phyloP scores from a whole-genome alignment of 2,113 vertebrate genomes.

The Mirza zaza region DNA sequence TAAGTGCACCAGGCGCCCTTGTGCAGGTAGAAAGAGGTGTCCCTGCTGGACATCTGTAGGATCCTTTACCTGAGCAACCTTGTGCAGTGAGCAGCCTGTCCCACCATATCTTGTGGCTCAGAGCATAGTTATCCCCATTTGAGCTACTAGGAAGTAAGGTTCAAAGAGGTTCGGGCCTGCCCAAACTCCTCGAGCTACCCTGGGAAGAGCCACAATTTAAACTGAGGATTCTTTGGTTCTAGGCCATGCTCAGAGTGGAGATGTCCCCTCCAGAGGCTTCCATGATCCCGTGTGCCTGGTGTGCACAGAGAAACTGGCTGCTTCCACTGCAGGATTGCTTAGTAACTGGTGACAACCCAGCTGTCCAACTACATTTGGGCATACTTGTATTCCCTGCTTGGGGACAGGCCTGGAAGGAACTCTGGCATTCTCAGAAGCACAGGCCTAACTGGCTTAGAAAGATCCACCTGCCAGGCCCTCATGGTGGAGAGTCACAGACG shows the following conservation, averaged over 20 bases:
- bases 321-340: not conserved
- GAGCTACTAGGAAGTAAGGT: not conserved
- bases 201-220: not conserved
- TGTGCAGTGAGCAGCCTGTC: not conserved
- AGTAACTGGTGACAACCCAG: not conserved
- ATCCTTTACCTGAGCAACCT: not conserved
- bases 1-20: no score
- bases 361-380: not conserved
- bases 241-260: not conserved
- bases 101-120: not conserved
- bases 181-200: not conserved
- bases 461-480: not conserved
- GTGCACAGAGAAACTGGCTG: not conserved
- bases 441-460: slow-evolving; percentile 1
- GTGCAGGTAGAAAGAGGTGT: not conserved
- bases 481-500: not conserved
- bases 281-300: not conserved
- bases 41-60: not conserved
- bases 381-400: not conserved
- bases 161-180: not conserved
- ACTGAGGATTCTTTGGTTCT: not conserved
- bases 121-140: not conserved
- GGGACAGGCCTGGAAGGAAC: not conserved
- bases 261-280: not conserved
- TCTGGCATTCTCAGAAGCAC: not conserved